Evolutionary conservation across 2,797 vertebrate species (phyloP).

Genomic region (Tadarida brasiliensis): DNA sequence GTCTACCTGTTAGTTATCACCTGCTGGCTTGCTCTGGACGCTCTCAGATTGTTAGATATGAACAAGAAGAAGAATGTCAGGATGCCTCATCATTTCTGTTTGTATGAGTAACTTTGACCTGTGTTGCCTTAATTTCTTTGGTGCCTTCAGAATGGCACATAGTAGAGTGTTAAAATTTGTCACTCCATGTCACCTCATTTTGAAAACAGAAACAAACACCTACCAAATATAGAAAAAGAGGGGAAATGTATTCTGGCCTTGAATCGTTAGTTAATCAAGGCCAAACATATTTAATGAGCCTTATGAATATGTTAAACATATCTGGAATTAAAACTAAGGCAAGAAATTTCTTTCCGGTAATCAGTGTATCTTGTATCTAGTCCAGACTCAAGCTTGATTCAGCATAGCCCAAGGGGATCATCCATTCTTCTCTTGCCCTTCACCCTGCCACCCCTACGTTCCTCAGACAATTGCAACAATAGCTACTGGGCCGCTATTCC

Average conservation of each 20-base stretch:
- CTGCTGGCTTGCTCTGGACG: neutral
- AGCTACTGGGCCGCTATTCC: neutral
- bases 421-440: neutral
- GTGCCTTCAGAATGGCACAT: slow-evolving; percentile 13
- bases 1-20: slow-evolving; percentile 2
- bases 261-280: slow-evolving; percentile 14
- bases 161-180: neutral
- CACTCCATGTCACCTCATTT: neutral
- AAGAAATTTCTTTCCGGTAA: neutral
- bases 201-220: neutral
- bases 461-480: neutral
- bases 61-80: neutral
- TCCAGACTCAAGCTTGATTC: neutral
- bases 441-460: no score
- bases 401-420: neutral
- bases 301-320: slow-evolving; percentile 43
- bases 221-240: neutral
- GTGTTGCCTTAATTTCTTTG: neutral
- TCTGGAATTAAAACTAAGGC: slow-evolving; percentile 58
- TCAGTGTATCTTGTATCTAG: neutral
- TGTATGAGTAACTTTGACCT: neutral
- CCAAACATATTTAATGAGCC: slow-evolving; percentile 17
- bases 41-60: neutral
- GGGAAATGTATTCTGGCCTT: neutral
- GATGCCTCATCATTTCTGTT: neutral